Evolutionary conservation across 2,888 invertebrate genomes (phyloP).

Genomic region (Abscondita cerata): DNA sequence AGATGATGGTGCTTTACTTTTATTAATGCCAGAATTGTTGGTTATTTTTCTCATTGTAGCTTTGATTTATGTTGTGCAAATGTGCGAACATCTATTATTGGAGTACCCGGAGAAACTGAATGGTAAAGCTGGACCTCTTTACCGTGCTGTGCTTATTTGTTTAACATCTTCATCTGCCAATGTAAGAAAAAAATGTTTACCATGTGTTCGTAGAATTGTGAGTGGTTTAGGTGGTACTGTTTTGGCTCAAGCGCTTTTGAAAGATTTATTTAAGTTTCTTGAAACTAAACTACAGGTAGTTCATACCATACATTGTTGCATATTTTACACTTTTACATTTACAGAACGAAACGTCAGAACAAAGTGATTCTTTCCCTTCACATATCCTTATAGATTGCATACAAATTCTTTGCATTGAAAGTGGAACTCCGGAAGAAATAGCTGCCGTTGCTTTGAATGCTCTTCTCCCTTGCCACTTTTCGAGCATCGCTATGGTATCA

Average conservation of each 20-base stretch:
- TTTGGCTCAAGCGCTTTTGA: constrained; percentile 69
- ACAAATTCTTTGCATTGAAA: constrained; percentile 56
- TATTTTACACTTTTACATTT: background rate
- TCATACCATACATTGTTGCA: background rate
- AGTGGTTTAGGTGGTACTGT: constrained; percentile 66
- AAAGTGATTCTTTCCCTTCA: constrained; percentile 44
- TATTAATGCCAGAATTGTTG: background rate
- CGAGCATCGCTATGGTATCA: constrained; percentile 66
- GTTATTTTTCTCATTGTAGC: constrained; percentile 57
- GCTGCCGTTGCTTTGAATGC: constrained; percentile 70
- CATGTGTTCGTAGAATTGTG: constrained; percentile 68
- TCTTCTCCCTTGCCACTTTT: constrained; percentile 79
- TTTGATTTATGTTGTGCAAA: constrained; percentile 72
- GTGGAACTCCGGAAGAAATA: constrained; percentile 60
- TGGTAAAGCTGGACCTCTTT: constrained; percentile 70
- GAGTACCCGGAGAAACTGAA: constrained; percentile 73
- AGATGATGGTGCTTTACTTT: constrained; percentile 64
- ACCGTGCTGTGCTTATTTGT: constrained; percentile 74
- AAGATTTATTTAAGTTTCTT: constrained; percentile 71
- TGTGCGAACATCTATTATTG: constrained; percentile 75
- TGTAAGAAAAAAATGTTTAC: constrained; percentile 69
- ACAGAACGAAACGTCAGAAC: constrained; percentile 19
- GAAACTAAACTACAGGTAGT: constrained; percentile 63
- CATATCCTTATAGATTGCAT: constrained; percentile 58
- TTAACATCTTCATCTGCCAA: constrained; percentile 68